Base-by-base conservation (phyloP, 2,888 invertebrate genomes). In the Bimastos eiseni region DNA sequence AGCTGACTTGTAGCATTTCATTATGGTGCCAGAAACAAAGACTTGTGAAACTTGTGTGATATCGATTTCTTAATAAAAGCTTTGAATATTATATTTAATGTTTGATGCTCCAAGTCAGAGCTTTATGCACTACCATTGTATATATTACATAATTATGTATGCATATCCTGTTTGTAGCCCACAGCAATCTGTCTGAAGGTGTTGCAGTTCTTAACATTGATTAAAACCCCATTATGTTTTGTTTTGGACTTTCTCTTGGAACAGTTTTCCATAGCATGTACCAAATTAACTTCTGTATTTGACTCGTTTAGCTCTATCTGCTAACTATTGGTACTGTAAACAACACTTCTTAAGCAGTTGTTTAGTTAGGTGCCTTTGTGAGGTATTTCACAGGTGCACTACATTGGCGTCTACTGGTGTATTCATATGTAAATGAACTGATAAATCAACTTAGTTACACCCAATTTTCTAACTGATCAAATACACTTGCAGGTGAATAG, bases 21-120 rank as follows among this genome's bases (percentile, higher is more conserved):
- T 70, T 70, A 70, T n/a, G 70, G 70, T 70, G 70, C 70, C 70
- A 70, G 70, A 70, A 70, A n/a, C 70, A 70, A 49, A 70, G 70
- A 70, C 70, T 70, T 70, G 70, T n/a, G 13, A 70, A 30, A 70
- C 13, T 70, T 70, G 70, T 70, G 70, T 70, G 70, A 70, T 70
- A 70, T n/a, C 3, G 13, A 70, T 70, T 70, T 70, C 70, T 30
- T 70, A 70, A 70, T 70, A 70, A 70, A 70, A 70, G n/a, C 70
- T 55, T 44, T 49, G 49, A 49, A 49, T 49, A n/a, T n/a, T 70
- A 70, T 30, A n/a, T 70, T 70, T n/a, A n/a, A n/a, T 11, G n/a
- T 30, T 70, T 70, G n/a, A 70, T 70, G 30, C n/a, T 70, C 70
- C 70, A n/a, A n/a, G 8, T 8, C 11, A 8, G 30, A 8, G 13